A percentile compares a stretch with the other conserved stretches of the same genome.
Conservation (phyloP, 2,888 invertebrate species). For the Stenolophus ochropezus region DNA sequence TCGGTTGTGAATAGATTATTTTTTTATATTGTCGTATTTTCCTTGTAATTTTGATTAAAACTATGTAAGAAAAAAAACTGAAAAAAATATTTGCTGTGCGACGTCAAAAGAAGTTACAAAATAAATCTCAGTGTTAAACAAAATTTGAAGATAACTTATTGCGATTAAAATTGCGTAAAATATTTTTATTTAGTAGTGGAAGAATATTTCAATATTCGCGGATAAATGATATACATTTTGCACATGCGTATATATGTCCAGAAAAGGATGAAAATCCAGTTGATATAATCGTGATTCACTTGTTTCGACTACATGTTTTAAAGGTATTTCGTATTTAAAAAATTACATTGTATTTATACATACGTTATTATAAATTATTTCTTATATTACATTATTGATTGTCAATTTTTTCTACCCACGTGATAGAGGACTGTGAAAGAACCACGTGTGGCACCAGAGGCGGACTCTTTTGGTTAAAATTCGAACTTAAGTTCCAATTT, state of each 20-base stretch:
- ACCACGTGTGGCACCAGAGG: conserved; percentile 29
- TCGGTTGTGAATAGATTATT: background rate
- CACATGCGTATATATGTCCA: conserved; percentile 21
- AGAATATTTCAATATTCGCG: conserved; percentile 39
- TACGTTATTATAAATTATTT: background rate
- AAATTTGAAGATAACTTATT: background rate
- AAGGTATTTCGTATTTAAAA: conserved; percentile 8
- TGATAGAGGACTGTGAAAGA: background rate
- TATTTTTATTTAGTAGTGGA: conserved; percentile 15
- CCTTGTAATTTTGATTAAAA: background rate
- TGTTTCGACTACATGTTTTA: conserved; percentile 1
- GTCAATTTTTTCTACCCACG: background rate
- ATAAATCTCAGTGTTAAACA: background rate
- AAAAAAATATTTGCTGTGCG: background rate
- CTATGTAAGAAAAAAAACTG: background rate
- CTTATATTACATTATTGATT: conserved; percentile 24
- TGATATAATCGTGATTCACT: background rate
- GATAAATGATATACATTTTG: conserved; percentile 4
- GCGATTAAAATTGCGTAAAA: background rate
- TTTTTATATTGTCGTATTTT: background rate
- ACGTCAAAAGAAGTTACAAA: background rate
- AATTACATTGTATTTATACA: conserved; percentile 18
- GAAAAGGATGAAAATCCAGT: background rate
- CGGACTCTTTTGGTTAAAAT: background rate
- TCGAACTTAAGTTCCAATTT: background rate